phyloP scores from a whole-genome alignment of 2,113 vertebrate species.

The Megalops atlanticus region DNA sequence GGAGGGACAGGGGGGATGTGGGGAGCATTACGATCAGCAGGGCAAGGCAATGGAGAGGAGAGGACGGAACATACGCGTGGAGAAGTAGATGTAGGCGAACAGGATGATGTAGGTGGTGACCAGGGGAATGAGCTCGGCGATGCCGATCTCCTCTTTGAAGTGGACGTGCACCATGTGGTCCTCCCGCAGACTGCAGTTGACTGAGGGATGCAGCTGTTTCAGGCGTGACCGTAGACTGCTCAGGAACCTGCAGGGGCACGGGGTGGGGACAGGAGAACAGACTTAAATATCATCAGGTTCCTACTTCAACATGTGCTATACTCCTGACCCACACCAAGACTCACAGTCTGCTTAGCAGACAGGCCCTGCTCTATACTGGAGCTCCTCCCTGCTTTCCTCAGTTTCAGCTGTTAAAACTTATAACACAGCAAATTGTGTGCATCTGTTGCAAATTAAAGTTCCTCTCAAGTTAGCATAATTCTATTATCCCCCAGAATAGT shows the following conservation, averaged over 20 bases:
- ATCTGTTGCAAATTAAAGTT: no score
- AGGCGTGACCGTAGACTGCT: conserved; percentile 85
- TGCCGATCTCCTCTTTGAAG: conserved; percentile 96
- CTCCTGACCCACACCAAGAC: no score
- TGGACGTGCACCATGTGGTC: conserved; percentile 91
- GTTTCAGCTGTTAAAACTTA: no score
- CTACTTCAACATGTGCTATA: background rate
- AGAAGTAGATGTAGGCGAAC: conserved; percentile 99
- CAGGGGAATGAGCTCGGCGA: conserved; percentile 92
- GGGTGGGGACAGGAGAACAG: background rate
- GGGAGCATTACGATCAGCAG: background rate
- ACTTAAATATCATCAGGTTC: no score
- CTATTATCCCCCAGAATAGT: no score
- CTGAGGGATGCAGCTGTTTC: conserved; percentile 86
- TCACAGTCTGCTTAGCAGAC: no score
- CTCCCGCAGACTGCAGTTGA: conserved; percentile 88
- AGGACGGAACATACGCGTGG: conserved; percentile 76
- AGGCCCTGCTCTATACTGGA: no score
- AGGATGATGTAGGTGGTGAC: conserved; percentile 98
- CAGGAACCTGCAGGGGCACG: conserved; percentile 76
- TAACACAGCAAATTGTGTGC: no score
- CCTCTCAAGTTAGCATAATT: no score
- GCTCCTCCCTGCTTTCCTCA: no score
- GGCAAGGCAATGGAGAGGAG: background rate
- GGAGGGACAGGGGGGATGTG: background rate